phyloP scores from a whole-genome alignment of 2,113 vertebrate species.

The Sapajus apella region DNA sequence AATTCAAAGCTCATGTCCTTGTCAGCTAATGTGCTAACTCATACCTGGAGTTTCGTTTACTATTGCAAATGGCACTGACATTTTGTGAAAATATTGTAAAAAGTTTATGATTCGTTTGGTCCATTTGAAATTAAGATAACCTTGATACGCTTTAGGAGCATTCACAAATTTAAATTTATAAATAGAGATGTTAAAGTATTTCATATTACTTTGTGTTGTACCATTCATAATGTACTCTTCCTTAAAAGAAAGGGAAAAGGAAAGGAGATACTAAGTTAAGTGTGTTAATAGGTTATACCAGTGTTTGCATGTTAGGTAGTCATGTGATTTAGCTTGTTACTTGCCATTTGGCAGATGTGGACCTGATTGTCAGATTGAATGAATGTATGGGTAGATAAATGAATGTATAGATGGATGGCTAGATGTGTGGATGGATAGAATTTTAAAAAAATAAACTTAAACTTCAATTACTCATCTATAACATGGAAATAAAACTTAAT shows the following conservation, averaged over 20 bases:
- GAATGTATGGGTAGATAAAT: background rate
- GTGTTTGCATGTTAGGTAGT: background rate
- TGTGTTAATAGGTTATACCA: background rate
- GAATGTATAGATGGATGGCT: background rate
- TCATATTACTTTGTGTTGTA: background rate
- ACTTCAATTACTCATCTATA: background rate
- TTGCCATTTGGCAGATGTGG: background rate
- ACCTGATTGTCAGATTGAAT: background rate
- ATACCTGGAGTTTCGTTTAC: background rate
- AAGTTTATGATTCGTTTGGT: background rate
- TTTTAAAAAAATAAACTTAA: background rate
- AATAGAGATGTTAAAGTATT: constrained; percentile 1
- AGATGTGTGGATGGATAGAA: background rate
- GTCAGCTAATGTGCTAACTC: background rate
- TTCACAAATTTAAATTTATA: constrained; percentile 17
- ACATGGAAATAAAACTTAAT: background rate
- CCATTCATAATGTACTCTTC: background rate
- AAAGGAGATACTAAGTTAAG: background rate
- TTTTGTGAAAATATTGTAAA: background rate
- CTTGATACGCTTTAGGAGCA: background rate
- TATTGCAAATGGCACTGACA: background rate
- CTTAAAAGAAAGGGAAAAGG: background rate
- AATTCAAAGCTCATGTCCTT: background rate
- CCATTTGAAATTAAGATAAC: background rate
- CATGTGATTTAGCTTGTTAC: background rate